Base-by-base conservation (phyloP, 2,888 invertebrate species). In the Tupiocoris notatus region DNA sequence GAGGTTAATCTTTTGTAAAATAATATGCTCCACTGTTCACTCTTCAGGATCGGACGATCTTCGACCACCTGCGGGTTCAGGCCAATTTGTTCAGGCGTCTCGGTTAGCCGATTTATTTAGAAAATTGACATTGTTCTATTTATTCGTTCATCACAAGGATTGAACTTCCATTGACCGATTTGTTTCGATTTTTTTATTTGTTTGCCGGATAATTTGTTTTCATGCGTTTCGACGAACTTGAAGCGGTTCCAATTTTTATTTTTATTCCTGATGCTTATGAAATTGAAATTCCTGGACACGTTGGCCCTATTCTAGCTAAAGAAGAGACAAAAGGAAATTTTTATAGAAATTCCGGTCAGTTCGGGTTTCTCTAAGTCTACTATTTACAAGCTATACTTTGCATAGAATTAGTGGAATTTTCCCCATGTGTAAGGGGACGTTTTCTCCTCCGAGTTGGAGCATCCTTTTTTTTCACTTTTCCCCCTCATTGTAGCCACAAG, bases 341-440 rank as follows among this genome's bases (percentile, higher is more conserved):
- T 67, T 21, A 21, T 21, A 62, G 23, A 25, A 71, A 65, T 61
- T 25, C 54, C 56, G 23, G 56, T 23, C 56, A 25, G 64, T n/a
- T 54, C 62, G 64, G 68, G 65, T 78, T 62, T 62, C 17, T 54
- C 21, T 24, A 22, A 62, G 22, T 58, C 59, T 70, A 70, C 70
- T 59, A 74, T 86, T 84, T 91, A 92, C 91, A 91, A 91, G 90
- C 92, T 92, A 92, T 92, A 92, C 92, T 92, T 92, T 92, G 92
- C 92, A 92, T 92, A 91, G 91, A 92, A 91, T 90, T 92, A 76
- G 76, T 76, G 76, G 75, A 66, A 66, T 75, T 75, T 75, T 75
- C 66, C 75, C 75, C 75, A 66, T 59, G 25, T 63, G 58, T 75
- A 75, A 66, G 75, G 75, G 65, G 66, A 75, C 66, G 65, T 75